Evolutionary conservation across 1,140 invertebrate genomes (phyloP).

Genomic region (Coelopa frigida): DNA sequence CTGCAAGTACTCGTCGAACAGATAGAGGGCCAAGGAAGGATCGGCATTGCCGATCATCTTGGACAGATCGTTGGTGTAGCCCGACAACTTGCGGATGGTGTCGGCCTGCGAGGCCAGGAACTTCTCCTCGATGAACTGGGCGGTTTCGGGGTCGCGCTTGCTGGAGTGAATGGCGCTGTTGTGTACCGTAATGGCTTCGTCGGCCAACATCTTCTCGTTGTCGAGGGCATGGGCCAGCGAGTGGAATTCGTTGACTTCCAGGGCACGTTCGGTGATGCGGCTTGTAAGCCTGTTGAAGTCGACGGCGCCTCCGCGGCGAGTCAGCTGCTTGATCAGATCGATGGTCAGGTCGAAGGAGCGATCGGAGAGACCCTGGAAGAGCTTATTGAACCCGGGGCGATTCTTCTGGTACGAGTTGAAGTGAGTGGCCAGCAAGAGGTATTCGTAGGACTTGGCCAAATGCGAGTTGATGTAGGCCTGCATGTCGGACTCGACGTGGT

Average conservation of each 20-base stretch:
- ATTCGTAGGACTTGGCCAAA: conserved; percentile 63
- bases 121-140: conserved; percentile 66
- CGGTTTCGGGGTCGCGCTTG: conserved; percentile 60
- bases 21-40: conserved; percentile 56
- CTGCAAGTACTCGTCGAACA: conserved; percentile 73
- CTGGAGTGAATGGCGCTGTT: conserved; percentile 34
- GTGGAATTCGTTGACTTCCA: conserved; percentile 54
- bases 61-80: conserved; percentile 64
- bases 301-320: conserved; percentile 56
- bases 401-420: conserved; percentile 71
- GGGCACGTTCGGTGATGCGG: conserved; percentile 12
- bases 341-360: conserved; percentile 65
- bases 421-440: conserved; percentile 64
- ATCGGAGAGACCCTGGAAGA: conserved; percentile 68
- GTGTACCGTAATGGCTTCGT: conserved; percentile 61
- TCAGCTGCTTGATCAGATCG: conserved; percentile 66
- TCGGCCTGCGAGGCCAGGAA: conserved; percentile 63
- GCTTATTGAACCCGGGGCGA: conserved; percentile 64
- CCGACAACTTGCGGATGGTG: conserved; percentile 59
- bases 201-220: conserved; percentile 61
- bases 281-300: too few species aligned
- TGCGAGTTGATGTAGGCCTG: conserved; percentile 56
- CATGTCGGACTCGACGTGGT: conserved; percentile 47
- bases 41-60: conserved; percentile 55
- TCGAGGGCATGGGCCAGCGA: conserved; percentile 68